These are phyloP conservation scores for Mythimna albipuncta DNA, from an alignment of 2,888 invertebrate species.

Conservation along the genomic window DNA sequence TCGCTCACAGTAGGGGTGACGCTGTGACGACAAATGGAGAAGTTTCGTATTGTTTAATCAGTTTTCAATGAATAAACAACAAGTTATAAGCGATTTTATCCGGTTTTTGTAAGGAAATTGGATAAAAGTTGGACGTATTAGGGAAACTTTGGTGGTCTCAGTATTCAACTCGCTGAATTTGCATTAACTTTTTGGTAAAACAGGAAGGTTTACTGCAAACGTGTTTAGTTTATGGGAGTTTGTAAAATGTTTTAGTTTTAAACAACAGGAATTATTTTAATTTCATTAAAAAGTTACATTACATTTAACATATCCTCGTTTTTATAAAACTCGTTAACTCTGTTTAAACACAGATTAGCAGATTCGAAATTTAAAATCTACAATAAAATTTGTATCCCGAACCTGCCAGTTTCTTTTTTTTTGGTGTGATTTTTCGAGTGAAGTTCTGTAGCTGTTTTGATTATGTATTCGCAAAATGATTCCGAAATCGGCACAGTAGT, in stretches of 20 bases:
- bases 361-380: too few relatives aligned
- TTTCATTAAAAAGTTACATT: not conserved
- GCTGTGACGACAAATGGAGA: constrained; percentile 58
- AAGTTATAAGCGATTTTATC: constrained; percentile 55
- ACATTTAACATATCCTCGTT: too few relatives aligned
- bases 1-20: constrained; percentile 77
- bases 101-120: constrained; percentile 56
- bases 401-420: too few relatives aligned
- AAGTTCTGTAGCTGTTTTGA: too few relatives aligned
- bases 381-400: too few relatives aligned
- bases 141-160: constrained; percentile 58
- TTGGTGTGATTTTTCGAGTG: too few relatives aligned
- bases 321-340: too few relatives aligned
- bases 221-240: constrained; percentile 2
- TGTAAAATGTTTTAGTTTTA: constrained; percentile 4
- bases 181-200: constrained; percentile 36
- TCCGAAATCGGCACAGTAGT: too few relatives aligned
- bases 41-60: constrained; percentile 63
- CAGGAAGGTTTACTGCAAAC: not conserved
- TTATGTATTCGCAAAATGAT: too few relatives aligned
- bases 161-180: constrained; percentile 39
- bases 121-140: constrained; percentile 51
- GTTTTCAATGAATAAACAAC: constrained; percentile 64
- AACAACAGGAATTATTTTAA: not conserved
- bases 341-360: too few relatives aligned